Conservation (phyloP, 2,888 invertebrate genomes). For the Erebia ligea region DNA sequence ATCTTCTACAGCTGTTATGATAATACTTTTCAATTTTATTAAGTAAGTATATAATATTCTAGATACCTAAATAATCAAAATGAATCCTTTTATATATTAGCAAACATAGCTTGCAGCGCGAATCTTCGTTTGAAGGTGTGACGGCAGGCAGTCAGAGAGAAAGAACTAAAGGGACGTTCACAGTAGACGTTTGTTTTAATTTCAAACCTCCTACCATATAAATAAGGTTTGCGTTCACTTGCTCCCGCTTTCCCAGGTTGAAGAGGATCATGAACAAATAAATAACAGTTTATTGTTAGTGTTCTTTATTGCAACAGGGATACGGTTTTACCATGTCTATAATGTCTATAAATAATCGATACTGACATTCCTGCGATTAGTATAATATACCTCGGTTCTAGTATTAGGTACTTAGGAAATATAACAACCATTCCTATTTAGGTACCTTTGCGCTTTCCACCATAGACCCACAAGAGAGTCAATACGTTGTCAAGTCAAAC, state of each 20-base stretch:
- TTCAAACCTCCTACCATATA: slow-evolving; percentile 80
- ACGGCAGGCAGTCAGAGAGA: slow-evolving; percentile 34
- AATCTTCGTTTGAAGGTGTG: slow-evolving; percentile 32
- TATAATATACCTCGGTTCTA: background rate
- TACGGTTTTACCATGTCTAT: background rate
- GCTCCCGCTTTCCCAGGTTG: slow-evolving; percentile 76
- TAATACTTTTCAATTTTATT: no score
- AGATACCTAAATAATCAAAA: slow-evolving; percentile 22
- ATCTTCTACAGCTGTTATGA: no score
- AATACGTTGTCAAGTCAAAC: no score
- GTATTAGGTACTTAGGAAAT: background rate
- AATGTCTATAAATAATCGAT: background rate
- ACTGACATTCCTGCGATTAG: background rate
- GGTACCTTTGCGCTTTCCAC: no score
- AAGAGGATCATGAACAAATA: slow-evolving; percentile 77
- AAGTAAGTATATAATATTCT: background rate
- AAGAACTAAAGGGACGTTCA: slow-evolving; percentile 44
- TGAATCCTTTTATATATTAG: slow-evolving; percentile 26
- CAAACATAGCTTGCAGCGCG: slow-evolving; percentile 27
- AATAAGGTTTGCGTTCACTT: slow-evolving; percentile 72
- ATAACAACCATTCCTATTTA: background rate
- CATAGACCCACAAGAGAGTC: no score
- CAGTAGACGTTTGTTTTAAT: slow-evolving; percentile 56
- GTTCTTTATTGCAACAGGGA: background rate
- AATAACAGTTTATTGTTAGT: slow-evolving; percentile 47